Conservation (phyloP, 2,113 vertebrate species). For the Oreamnos americanus region DNA sequence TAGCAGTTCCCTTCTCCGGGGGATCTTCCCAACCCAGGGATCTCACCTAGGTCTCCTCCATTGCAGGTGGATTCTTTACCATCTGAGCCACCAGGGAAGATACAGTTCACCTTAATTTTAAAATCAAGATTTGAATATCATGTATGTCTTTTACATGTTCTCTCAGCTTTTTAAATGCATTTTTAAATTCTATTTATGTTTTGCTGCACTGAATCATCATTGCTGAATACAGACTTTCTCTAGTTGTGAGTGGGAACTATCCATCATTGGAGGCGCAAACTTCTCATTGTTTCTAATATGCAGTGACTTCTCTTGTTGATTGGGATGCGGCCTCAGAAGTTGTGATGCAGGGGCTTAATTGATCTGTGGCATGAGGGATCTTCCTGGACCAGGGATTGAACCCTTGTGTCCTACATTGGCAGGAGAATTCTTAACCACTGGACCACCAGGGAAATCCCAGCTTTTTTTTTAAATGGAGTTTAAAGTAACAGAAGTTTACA, state of each 20-base stretch:
- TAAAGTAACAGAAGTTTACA: neutral
- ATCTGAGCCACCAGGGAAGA: neutral
- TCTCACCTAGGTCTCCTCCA: neutral
- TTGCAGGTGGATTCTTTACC: neutral
- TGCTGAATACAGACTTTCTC: neutral
- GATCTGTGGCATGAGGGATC: neutral
- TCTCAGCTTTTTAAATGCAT: neutral
- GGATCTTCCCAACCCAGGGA: neutral
- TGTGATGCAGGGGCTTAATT: neutral
- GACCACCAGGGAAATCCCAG: neutral
- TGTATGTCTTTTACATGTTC: neutral
- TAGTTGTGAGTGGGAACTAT: neutral
- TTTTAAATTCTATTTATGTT: neutral
- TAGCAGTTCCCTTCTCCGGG: neutral
- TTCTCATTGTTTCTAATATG: neutral
- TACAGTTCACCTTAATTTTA: neutral
- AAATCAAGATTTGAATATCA: neutral
- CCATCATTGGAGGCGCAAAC: rapidly evolving
- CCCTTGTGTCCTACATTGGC: neutral
- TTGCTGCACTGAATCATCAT: neutral
- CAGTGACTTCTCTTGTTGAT: neutral
- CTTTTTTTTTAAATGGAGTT: neutral
- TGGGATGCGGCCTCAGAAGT: neutral
- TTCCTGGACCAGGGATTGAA: neutral
- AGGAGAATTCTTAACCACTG: neutral